phyloP scores from a whole-genome alignment of 2,888 invertebrate genomes.

The Agrochola macilenta region DNA sequence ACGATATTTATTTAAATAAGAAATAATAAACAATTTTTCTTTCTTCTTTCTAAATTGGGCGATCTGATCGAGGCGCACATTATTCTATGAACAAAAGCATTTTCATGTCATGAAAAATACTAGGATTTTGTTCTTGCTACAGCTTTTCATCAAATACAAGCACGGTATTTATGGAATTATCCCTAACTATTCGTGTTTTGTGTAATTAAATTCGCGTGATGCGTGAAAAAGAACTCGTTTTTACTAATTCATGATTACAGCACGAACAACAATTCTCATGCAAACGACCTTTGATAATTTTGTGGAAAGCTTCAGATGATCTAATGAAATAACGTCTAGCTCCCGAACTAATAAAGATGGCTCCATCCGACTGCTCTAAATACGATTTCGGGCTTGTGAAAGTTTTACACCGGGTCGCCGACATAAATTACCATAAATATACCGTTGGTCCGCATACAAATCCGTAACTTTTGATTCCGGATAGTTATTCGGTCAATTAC shows the following conservation, averaged over 20 bases:
- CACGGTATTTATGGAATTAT: not conserved
- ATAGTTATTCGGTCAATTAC: conserved; percentile 59
- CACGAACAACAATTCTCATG: not conserved
- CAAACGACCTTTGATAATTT: not conserved
- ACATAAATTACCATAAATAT: conserved; percentile 83
- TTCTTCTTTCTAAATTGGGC: not conserved
- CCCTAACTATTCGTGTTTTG: no score
- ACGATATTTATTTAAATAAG: not conserved
- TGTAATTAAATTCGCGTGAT: not conserved
- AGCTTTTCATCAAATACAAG: no score
- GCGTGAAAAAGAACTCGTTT: not conserved
- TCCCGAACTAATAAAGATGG: conserved; percentile 48
- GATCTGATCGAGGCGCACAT: not conserved
- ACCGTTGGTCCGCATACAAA: conserved; percentile 74
- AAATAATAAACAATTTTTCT: no score
- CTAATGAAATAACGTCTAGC: conserved; percentile 5
- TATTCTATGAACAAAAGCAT: not conserved
- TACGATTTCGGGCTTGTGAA: conserved; percentile 76
- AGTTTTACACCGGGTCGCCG: conserved; percentile 79
- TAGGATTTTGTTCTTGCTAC: not conserved
- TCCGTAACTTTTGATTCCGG: conserved; percentile 69
- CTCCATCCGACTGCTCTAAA: conserved; percentile 71
- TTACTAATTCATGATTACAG: not conserved
- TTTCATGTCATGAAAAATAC: not conserved
- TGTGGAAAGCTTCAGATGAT: not conserved